A percentile compares a stretch with the other conserved stretches of the same genome.
Evolutionary conservation across 1,140 invertebrate species (phyloP).

Genomic region (Anastatus disparis): DNA sequence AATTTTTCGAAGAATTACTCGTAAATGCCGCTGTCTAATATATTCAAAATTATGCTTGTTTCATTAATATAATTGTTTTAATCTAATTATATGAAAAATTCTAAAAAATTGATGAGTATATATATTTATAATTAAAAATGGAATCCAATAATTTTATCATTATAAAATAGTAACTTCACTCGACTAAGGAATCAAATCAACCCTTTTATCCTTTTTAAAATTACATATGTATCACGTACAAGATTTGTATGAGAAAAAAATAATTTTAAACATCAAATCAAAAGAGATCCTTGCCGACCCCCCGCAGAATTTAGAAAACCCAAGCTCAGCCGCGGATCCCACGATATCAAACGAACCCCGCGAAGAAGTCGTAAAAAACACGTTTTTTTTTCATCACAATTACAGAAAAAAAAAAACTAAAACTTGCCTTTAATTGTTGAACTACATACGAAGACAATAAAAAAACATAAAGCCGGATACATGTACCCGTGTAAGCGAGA

Average conservation of each 20-base stretch:
- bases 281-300: not conserved
- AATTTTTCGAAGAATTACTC: not conserved
- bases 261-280: too few species aligned
- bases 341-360: not conserved
- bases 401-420: not conserved
- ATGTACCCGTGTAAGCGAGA: not conserved
- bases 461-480: not conserved
- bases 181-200: too few species aligned
- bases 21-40: too few species aligned
- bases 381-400: not conserved
- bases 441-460: not conserved
- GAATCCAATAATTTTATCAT: too few species aligned
- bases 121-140: too few species aligned
- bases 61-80: too few species aligned
- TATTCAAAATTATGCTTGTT: too few species aligned
- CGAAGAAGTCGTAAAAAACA: not conserved
- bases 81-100: too few species aligned
- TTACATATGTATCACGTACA: too few species aligned
- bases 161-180: too few species aligned
- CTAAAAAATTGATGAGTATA: too few species aligned
- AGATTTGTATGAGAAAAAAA: not conserved
- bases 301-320: conserved; percentile 1
- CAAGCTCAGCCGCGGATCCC: conserved; percentile 25
- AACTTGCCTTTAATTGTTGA: conserved; percentile 10
- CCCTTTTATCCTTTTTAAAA: too few species aligned